Base-by-base conservation (phyloP, 2,888 invertebrate genomes). In the Buathra laborator region DNA sequence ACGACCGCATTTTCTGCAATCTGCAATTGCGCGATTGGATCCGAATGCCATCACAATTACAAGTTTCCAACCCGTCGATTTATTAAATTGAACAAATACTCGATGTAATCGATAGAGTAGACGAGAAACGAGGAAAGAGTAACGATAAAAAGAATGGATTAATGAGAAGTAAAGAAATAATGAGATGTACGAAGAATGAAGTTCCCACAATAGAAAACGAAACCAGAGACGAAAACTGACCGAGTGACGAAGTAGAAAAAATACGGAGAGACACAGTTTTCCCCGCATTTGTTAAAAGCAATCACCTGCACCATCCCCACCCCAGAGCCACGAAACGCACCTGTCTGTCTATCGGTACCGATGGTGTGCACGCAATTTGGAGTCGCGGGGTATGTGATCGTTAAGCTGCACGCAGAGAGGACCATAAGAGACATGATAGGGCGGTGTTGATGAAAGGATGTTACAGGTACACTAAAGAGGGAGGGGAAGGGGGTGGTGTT, bases 331-430 rank as follows among this genome's bases (percentile, higher is more conserved):
- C 48, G 48, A 37, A 2, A 48, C 48, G 24, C 24, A 48, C 48
- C n/a, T 12, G 48, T n/a, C n/a, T 12, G 48, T n/a, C 48, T 12
- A 48, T 48, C 48, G 16, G 48, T 48, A 9, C 68, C 62, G 9
- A 9, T 16, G 70, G 78, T 51, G 68, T 64, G 75, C 77, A 75
- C 78, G 80, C 86, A 81, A 84, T 43, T 56, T 14, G 43, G 53
- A 72, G 24, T 19, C 6, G 37, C 6, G 9, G 37, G 9, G 37
- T 37, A 37, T 44, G 12, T 44, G 59, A 82, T 74, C 80, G 77
- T 77, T 77, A 84, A 32, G 53, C 80, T 56, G 59, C 74, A 83
- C 70, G 80, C 79, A 46, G 75, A 75, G 64, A 48, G 67, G 37
- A 37, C 72, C 67, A 83, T 64, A 70, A 66, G 62, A 64, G 68